Percentiles rank a stretch among this genome's conserved stretches.
Evolutionary conservation across 2,797 vertebrate species (phyloP).

Genomic region (Bradypodion ventrale): DNA sequence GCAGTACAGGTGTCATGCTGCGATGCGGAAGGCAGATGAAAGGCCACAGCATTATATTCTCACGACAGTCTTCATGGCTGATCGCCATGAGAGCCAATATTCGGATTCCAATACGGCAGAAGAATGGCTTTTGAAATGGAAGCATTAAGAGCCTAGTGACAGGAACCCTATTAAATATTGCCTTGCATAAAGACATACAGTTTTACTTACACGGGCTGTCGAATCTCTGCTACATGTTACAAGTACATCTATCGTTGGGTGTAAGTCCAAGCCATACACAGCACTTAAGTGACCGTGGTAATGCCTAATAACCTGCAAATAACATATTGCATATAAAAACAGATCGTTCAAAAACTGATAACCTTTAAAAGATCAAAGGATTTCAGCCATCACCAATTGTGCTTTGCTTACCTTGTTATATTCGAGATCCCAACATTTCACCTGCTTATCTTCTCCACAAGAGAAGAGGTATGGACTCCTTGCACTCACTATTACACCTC

Average conservation of each 20-base stretch:
- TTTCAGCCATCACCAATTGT: background rate
- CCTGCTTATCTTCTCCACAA: slow-evolving; percentile 98
- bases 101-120: too few relatives aligned
- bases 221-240: slow-evolving; percentile 97
- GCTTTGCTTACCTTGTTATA: slow-evolving; percentile 89
- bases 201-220: slow-evolving; percentile 86
- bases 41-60: too few relatives aligned
- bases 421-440: slow-evolving; percentile 99
- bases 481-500: slow-evolving; percentile 92
- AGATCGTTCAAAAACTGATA: background rate
- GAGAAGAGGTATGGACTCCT: slow-evolving; percentile 97
- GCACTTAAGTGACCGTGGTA: slow-evolving; percentile 97
- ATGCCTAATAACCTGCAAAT: slow-evolving; percentile 91
- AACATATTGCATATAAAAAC: background rate
- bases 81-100: too few relatives aligned
- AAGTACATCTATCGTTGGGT: slow-evolving; percentile 95
- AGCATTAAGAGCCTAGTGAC: background rate
- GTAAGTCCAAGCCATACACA: slow-evolving; percentile 94
- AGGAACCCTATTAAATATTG: background rate
- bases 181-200: background rate
- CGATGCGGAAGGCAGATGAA: too few relatives aligned
- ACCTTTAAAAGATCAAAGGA: background rate
- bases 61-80: too few relatives aligned
- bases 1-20: too few relatives aligned
- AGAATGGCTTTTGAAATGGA: background rate